Percentiles rank a stretch among this genome's conserved stretches.
phyloP scores from a whole-genome alignment of 2,797 vertebrate genomes.

The Hafferia zeledoni region DNA sequence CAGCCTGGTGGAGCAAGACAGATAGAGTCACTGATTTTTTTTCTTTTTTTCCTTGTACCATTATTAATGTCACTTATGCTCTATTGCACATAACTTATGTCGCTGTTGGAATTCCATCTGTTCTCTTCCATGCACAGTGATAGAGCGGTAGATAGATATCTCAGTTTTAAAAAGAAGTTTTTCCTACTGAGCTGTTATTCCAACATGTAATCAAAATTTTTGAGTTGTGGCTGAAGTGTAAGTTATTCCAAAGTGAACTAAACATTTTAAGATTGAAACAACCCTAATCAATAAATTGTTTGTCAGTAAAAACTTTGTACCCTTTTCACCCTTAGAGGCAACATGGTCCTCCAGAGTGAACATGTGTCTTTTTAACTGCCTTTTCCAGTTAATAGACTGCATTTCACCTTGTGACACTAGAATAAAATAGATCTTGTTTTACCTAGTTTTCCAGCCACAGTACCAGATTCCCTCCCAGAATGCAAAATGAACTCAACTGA shows the following conservation, averaged over 20 bases:
- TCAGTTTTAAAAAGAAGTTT: background rate
- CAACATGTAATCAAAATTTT: background rate
- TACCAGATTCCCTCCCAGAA: conserved; percentile 10
- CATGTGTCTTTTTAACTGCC: conserved; percentile 21
- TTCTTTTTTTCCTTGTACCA: background rate
- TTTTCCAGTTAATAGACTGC: conserved; percentile 22
- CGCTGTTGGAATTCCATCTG: background rate
- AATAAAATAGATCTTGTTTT: conserved; percentile 36
- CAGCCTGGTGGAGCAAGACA: background rate
- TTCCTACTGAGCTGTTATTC: background rate
- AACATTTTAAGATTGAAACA: background rate
- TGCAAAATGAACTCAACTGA: conserved; percentile 21
- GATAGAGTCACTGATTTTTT: background rate
- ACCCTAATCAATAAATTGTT: background rate
- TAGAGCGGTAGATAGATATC: background rate
- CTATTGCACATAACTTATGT: background rate
- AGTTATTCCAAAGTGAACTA: background rate
- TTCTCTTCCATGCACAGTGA: background rate
- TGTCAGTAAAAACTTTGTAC: conserved; percentile 4
- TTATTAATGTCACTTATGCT: background rate
- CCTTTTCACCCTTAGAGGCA: background rate
- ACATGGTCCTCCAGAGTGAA: background rate
- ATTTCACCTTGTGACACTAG: conserved; percentile 39
- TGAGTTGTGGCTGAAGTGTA: background rate
- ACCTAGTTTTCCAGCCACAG: background rate